Percentiles rank a stretch among this genome's conserved stretches.
Evolutionary conservation across 1,140 invertebrate species (phyloP).

Genomic region (Zophobas atratus): DNA sequence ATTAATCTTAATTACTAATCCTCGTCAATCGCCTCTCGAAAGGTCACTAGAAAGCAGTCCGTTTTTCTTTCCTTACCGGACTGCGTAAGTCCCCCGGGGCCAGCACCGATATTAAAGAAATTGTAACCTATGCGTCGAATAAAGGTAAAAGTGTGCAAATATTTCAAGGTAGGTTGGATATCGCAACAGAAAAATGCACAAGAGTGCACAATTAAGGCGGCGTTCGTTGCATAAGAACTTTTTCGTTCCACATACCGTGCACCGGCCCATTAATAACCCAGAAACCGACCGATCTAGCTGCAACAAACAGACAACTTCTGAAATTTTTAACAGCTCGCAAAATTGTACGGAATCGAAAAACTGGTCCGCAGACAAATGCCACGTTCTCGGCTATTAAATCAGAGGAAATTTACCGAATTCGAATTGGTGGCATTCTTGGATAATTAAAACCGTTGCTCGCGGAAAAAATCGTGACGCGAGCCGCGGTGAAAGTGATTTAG

Average conservation of each 20-base stretch:
- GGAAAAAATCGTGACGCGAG: too few species aligned
- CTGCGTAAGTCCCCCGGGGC: conserved; percentile 10
- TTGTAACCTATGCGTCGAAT: conserved; percentile 30
- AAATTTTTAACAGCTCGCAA: too few species aligned
- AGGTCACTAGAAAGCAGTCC: conserved; percentile 35
- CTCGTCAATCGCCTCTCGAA: not conserved
- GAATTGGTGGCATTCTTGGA: too few species aligned
- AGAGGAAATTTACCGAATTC: too few species aligned
- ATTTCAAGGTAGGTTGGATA: conserved; percentile 30
- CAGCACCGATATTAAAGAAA: conserved; percentile 35
- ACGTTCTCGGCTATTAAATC: too few species aligned
- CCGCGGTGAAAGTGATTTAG: too few species aligned
- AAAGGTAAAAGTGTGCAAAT: conserved; percentile 38
- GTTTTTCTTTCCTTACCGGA: not conserved
- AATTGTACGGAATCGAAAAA: too few species aligned
- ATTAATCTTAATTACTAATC: conserved; percentile 29
- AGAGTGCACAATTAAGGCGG: conserved; percentile 24
- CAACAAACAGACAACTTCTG: too few species aligned
- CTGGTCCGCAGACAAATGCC: too few species aligned
- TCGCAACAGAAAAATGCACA: conserved; percentile 23
- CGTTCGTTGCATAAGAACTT: conserved; percentile 8
- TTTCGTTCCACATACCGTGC: conserved; percentile 13
- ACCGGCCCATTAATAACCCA: not conserved
- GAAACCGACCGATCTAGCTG: too few species aligned
- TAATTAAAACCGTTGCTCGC: too few species aligned